Percentiles rank a stretch among this genome's conserved stretches.
phyloP scores from a whole-genome alignment of 2,797 vertebrate genomes.

The Urophycis tenuis region DNA sequence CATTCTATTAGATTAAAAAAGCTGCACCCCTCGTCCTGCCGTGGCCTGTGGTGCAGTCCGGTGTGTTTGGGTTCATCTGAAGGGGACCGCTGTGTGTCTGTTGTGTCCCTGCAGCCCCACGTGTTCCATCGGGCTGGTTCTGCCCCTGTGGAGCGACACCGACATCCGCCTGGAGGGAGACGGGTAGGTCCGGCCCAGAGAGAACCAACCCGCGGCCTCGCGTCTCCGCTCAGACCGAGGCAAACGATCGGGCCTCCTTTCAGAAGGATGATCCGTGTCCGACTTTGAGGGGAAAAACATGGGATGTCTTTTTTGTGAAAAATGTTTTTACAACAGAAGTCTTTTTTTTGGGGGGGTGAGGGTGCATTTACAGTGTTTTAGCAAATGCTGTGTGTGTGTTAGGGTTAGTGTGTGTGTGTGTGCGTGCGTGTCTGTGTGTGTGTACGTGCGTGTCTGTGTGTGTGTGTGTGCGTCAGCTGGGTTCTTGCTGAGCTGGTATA shows the following conservation, averaged over 20 bases:
- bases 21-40: no score
- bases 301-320: not conserved
- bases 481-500: slow-evolving; percentile 57
- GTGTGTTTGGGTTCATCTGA: no score
- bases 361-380: not conserved
- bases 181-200: slow-evolving; percentile 82
- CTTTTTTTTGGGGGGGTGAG: not conserved
- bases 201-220: not conserved
- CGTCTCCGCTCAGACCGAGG: not conserved
- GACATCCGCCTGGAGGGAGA: slow-evolving; percentile 98
- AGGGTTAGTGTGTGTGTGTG: no score
- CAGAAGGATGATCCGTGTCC: not conserved
- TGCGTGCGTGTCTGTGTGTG: not conserved
- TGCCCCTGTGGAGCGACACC: slow-evolving; percentile 94
- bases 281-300: not conserved
- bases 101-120: slow-evolving; percentile 63
- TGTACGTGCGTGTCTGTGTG: slow-evolving; percentile 8
- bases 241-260: not conserved
- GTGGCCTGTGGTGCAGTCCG: no score
- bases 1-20: not conserved
- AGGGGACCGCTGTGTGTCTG: not conserved
- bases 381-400: not conserved
- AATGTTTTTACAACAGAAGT: not conserved
- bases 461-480: slow-evolving; percentile 7
- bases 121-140: slow-evolving; percentile 95